These are phyloP conservation scores for Hippasteria phrygiana DNA, from an alignment of 53 echinoderm and acorn worm species.

Conservation along the genomic window DNA sequence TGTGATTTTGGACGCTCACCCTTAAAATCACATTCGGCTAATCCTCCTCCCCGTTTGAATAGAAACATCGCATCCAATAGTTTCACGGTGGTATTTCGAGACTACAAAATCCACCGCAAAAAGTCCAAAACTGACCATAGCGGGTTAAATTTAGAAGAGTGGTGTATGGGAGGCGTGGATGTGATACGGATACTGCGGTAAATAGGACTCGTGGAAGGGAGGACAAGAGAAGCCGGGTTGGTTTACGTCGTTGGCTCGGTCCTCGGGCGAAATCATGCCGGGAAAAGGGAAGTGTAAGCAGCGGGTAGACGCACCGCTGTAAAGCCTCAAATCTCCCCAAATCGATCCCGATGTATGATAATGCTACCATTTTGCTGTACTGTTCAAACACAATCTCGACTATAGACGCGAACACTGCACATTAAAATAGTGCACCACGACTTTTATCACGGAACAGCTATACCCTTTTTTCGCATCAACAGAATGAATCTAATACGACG, in stretches of 20 bases:
- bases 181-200: slow-evolving; percentile 6
- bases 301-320: slow-evolving; percentile 8
- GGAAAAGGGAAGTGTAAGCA: slow-evolving; percentile 58
- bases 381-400: not conserved
- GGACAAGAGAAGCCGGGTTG: slow-evolving; percentile 1
- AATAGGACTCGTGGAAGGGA: not conserved
- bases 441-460: too few relatives aligned
- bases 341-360: slow-evolving; percentile 10
- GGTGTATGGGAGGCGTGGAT: not conserved
- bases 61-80: not conserved
- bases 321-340: slow-evolving; percentile 24
- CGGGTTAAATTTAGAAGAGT: not conserved
- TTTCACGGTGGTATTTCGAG: not conserved
- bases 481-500: too few relatives aligned
- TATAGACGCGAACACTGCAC: not conserved
- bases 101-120: not conserved
- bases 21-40: not conserved
- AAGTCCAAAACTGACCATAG: not conserved
- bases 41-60: not conserved
- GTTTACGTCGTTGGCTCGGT: not conserved
- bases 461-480: too few relatives aligned
- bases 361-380: not conserved
- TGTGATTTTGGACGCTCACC: not conserved
- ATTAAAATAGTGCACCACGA: too few relatives aligned
- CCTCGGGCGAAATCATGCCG: not conserved